phyloP scores from a whole-genome alignment of 2,113 vertebrate species.

The Scomber scombrus region DNA sequence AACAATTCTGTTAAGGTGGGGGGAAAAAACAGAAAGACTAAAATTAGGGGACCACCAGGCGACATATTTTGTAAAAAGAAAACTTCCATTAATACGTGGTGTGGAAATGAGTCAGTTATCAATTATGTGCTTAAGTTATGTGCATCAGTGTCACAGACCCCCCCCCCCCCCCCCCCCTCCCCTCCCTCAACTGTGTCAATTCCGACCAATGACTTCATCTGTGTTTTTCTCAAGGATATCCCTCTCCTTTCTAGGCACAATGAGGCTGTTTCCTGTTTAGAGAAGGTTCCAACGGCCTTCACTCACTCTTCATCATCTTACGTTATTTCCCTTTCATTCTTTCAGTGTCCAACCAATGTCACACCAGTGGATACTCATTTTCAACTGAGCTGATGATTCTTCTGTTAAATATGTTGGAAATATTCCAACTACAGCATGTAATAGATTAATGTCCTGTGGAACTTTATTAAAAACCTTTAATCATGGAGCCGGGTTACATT shows the following conservation, averaged over 20 bases:
- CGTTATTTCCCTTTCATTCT: slow-evolving; percentile 49
- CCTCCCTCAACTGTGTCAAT: slow-evolving; percentile 40
- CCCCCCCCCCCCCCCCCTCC: background rate
- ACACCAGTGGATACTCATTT: background rate
- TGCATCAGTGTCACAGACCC: slow-evolving; percentile 27
- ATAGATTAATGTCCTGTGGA: background rate
- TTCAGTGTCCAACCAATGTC: background rate
- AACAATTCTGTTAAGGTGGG: background rate
- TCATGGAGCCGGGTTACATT: no score
- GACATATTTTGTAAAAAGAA: background rate
- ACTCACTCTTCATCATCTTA: slow-evolving; percentile 32
- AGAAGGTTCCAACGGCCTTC: slow-evolving; percentile 62
- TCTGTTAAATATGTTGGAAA: background rate
- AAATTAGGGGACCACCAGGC: background rate
- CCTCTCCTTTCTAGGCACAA: slow-evolving; percentile 84
- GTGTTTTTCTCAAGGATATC: slow-evolving; percentile 86
- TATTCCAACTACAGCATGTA: background rate
- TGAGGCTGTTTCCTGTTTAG: slow-evolving; percentile 86
- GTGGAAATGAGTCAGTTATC: slow-evolving; percentile 46
- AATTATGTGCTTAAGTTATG: slow-evolving; percentile 28
- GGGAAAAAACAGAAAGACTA: slow-evolving; percentile 5
- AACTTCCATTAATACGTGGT: background rate
- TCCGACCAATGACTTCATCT: slow-evolving; percentile 80
- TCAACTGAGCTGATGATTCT: background rate
- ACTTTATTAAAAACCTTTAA: no score